These are phyloP conservation scores for Autographa gamma DNA, from an alignment of 2,888 invertebrate genomes.

Conservation along the genomic window DNA sequence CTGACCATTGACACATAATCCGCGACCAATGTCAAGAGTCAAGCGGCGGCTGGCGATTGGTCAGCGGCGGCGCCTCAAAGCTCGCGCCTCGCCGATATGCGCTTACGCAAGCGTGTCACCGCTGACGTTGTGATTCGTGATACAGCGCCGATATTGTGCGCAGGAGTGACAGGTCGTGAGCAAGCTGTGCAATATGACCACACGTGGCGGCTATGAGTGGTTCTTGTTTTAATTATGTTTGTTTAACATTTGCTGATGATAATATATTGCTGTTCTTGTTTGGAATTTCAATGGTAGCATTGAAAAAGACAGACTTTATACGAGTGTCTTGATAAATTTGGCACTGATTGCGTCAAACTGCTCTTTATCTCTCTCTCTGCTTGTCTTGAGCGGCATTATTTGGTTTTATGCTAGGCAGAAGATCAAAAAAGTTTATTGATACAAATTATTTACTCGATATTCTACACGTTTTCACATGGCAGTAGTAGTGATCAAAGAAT, in stretches of 20 bases:
- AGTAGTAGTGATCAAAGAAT: too few species aligned
- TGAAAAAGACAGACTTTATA: too few species aligned
- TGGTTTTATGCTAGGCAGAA: neutral
- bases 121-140: conserved; percentile 53
- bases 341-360: too few species aligned
- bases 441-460: too few species aligned
- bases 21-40: conserved; percentile 73
- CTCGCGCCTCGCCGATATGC: conserved; percentile 66
- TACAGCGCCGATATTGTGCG: conserved; percentile 62
- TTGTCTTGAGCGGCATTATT: too few species aligned
- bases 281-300: too few species aligned
- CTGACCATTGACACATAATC: conserved; percentile 62
- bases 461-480: too few species aligned
- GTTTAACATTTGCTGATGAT: neutral
- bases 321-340: too few species aligned
- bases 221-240: neutral
- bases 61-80: conserved; percentile 57
- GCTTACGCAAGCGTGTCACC: conserved; percentile 68
- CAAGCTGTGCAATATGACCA: conserved; percentile 65
- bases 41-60: conserved; percentile 58
- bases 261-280: too few species aligned
- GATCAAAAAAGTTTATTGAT: too few species aligned
- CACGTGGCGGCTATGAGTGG: conserved; percentile 62
- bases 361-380: too few species aligned
- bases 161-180: conserved; percentile 63